Evolutionary conservation across 2,888 invertebrate species (phyloP).

Genomic region (Palloptera scutellata): DNA sequence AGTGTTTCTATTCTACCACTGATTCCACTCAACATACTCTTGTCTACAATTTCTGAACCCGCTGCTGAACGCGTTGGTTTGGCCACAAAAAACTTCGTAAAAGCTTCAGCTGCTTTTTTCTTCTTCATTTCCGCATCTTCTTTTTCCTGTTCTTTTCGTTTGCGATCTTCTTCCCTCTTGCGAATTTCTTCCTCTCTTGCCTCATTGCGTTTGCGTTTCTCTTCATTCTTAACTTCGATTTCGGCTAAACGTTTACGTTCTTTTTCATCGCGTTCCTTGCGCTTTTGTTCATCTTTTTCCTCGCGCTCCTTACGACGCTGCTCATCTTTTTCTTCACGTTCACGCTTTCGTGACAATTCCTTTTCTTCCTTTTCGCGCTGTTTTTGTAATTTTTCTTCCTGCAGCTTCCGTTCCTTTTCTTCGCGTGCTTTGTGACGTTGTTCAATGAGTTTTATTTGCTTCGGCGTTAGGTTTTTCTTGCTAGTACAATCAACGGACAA

Average conservation of each 20-base stretch:
- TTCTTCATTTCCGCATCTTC: slow-evolving; percentile 78
- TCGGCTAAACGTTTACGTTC: slow-evolving; percentile 60
- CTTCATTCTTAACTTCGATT: slow-evolving; percentile 53
- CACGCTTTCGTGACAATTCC: slow-evolving; percentile 52
- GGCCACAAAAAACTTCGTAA: slow-evolving; percentile 81
- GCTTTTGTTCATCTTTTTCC: slow-evolving; percentile 64
- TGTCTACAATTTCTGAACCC: slow-evolving; percentile 12
- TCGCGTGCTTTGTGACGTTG: slow-evolving; percentile 57
- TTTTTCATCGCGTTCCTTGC: slow-evolving; percentile 61
- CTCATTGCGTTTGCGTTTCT: slow-evolving; percentile 51
- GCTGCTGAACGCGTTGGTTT: slow-evolving; percentile 60
- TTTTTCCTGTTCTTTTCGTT: slow-evolving; percentile 72
- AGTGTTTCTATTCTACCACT: slow-evolving; percentile 46
- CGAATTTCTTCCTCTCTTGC: slow-evolving; percentile 59
- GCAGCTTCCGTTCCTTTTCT: slow-evolving; percentile 63
- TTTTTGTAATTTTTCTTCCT: slow-evolving; percentile 63
- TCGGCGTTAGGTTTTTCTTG: slow-evolving; percentile 50
- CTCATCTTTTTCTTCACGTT: slow-evolving; percentile 66
- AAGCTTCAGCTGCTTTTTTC: slow-evolving; percentile 80
- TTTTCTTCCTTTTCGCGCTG: slow-evolving; percentile 58
- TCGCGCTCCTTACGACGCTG: slow-evolving; percentile 64
- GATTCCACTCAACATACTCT: slow-evolving; percentile 53
- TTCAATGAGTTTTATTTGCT: slow-evolving; percentile 52
- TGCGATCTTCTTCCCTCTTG: slow-evolving; percentile 62
- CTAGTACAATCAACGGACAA: background rate